Percentiles rank a stretch among this genome's conserved stretches.
phyloP scores from a whole-genome alignment of 2,888 invertebrate genomes.

The Periphyllus acericola region DNA sequence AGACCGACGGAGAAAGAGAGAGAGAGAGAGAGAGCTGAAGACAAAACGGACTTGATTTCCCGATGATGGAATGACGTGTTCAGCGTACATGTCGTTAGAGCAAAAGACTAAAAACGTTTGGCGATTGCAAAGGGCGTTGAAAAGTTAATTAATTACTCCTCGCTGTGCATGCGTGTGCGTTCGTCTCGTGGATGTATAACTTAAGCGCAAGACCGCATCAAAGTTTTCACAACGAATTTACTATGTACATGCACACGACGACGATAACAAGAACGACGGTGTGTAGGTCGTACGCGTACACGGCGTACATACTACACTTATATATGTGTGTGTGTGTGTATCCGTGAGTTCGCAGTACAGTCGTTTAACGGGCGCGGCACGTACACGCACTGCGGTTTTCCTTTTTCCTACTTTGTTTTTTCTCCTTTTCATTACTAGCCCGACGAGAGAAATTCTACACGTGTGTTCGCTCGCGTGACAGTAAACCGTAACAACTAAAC shows the following conservation, averaged over 20 bases:
- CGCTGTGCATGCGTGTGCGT: not conserved
- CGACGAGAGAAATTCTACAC: not conserved
- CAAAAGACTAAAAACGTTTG: too few species aligned
- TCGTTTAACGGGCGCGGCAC: not conserved
- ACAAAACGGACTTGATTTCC: too few species aligned
- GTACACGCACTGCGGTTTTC: not conserved
- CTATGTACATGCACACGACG: not conserved
- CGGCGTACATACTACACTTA: too few species aligned
- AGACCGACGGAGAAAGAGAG: too few species aligned
- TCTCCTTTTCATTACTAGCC: not conserved
- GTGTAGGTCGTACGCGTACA: not conserved
- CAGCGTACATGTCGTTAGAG: too few species aligned
- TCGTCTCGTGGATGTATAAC: too few species aligned
- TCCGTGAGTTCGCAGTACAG: not conserved
- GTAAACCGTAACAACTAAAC: not conserved
- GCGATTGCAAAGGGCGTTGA: not conserved
- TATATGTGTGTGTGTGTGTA: too few species aligned
- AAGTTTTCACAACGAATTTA: not conserved
- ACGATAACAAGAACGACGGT: not conserved
- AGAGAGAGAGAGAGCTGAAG: too few species aligned
- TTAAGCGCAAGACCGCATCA: not conserved
- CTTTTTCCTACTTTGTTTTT: not conserved
- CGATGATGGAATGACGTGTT: too few species aligned
- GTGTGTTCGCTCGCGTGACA: not conserved
- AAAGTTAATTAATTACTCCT: not conserved